These are phyloP conservation scores for Theropithecus gelada DNA, from an alignment of 2,113 vertebrate species.

Conservation along the genomic window DNA sequence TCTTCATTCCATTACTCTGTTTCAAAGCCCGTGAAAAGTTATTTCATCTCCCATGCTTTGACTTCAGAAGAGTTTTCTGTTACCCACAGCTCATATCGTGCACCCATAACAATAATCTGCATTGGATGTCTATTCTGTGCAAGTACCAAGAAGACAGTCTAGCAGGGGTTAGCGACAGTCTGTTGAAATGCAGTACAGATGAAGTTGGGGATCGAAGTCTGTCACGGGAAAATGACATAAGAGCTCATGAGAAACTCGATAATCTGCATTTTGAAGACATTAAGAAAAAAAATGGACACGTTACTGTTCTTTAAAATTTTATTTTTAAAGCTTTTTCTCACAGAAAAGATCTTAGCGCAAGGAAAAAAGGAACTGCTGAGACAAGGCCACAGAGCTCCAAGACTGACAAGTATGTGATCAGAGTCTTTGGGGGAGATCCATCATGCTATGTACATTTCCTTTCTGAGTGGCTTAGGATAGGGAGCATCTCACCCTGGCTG, in stretches of 20 bases:
- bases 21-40: not conserved
- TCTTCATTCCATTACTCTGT: not conserved
- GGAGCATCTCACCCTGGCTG: not conserved
- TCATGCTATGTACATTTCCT: not conserved
- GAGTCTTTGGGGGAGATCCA: not conserved
- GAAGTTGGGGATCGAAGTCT: not conserved
- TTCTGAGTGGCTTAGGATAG: not conserved
- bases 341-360: conserved; percentile 28
- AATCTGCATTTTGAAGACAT: not conserved
- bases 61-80: not conserved
- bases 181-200: not conserved
- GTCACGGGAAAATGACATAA: not conserved
- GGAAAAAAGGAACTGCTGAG: not conserved
- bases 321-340: conserved; percentile 13
- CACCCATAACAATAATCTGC: not conserved
- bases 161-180: not conserved
- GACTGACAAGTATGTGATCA: not conserved
- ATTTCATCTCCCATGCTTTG: not conserved
- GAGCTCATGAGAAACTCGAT: not conserved
- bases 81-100: not conserved
- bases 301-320: not conserved
- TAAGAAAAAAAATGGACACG: not conserved
- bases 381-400: not conserved
- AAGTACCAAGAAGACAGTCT: not conserved
- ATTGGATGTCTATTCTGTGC: not conserved